Evolutionary conservation across 2,888 invertebrate species (phyloP), one percentile per base, ranked within the genome.

Genomic region (Trissoscelio sp.): DNA sequence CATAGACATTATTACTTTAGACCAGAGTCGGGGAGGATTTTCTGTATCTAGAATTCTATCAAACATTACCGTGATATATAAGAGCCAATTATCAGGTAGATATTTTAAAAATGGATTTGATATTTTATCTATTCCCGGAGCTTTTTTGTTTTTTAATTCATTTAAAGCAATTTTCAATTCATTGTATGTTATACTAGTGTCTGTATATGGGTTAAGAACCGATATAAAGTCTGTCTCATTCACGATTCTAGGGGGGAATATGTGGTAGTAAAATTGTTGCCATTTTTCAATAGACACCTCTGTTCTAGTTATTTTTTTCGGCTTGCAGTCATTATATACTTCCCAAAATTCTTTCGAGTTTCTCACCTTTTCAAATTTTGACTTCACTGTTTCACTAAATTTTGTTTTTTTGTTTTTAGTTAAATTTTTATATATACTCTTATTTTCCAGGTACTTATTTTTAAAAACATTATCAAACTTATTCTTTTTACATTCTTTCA

Each of bases 121-220:
- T 6, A 60, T 60, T 20, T 22, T 11, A 9, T 60, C 60, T n/a
- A 14, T 60, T n/a, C 60, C 60, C 4, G 58, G 58, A 3, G 58
- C 2, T 58, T 60, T 60, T 6, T 37, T 37, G 9, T 5, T 39
- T 42, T 60, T 60, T 12, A 20, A 5, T 42, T 42, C 42, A n/a
- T 24, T 20, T 1, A 60, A 6, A 12, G 22, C 22, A 6, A 12
- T 22, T 11, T 1, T 22, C n/a, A 60, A 12, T 42, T 60, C 60
- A 2, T 34, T 37, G 7, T 2, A 11, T 3, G 14, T 57, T 12
- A 57, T 34, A 5, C 37, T 18, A 11, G 4, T 6, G 18, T 57
- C 37, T 0, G 20, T 18, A 16, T 20, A 22, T n/a, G 48, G 48
- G n/a, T 48, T n/a, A 57, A n/a, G 3, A 11, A 11, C 53, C 4